Base-by-base conservation (phyloP, 2,113 vertebrate species). In the Corythoichthys intestinalis region DNA sequence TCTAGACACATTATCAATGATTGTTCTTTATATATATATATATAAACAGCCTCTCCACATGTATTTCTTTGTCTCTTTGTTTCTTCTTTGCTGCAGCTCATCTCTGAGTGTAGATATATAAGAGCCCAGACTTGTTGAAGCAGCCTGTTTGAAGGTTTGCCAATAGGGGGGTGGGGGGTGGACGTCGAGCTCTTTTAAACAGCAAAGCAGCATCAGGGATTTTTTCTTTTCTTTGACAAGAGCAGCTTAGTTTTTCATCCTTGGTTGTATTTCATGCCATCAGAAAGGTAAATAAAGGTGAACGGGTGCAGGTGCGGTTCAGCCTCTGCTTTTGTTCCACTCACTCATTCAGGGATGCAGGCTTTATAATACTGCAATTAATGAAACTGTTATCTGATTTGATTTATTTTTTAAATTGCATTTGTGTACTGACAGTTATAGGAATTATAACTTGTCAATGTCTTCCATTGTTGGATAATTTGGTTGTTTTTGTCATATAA, bases 101-200 rank as follows among this genome's bases (percentile, higher is more conserved):
- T 75, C 70, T 56, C 38, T 64, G 15, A 75, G 49, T 72, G 70
- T 74, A 73, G 71, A 77, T 66, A 41, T 65, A 46, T 59, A 62
- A 70, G 60, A 65, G 73, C 66, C 65, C 65, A 57, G 78, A 76
- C 84, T 76, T 85, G 82, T 88, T 75, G 53, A 54, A 72, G 74
- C 71, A 3, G 70, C 70, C 71, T 67, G 80, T 88, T 88, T 89
- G 86, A 89, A 85, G 81, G 82, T 15, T 6, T 74, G 83, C 79
- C 84, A 83, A 67, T 67, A 28, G 20, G n/a, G 59, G n/a, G 28
- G 48, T 13, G 5, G 13, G 20, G 54, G 76, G 58, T 80, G 73
- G 73, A 83, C 69, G 66, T 58, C 70, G 78, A 86, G 70, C 67
- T 65, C 64, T 53, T 62, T 82, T 76, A 84, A 83, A 82, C 60